phyloP scores from a whole-genome alignment of 2,797 vertebrate species.

The Odontamblyopus lacepedii region DNA sequence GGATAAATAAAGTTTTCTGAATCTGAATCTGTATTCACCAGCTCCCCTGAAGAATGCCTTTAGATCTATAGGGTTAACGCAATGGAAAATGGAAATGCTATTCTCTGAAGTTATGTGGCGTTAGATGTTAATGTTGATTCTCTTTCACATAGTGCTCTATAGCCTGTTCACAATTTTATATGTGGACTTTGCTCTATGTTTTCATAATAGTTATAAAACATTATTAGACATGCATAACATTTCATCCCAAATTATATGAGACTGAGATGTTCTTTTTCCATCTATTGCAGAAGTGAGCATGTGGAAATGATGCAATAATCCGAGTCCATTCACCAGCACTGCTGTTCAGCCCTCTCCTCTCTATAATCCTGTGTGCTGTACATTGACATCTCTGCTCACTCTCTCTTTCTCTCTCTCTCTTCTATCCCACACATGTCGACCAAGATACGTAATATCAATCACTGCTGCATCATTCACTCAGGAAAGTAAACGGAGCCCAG shows the following conservation, averaged over 20 bases:
- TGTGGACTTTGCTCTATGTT: no score
- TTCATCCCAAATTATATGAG: not conserved
- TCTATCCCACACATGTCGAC: slow-evolving; percentile 32
- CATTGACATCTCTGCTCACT: slow-evolving; percentile 58
- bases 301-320: slow-evolving; percentile 70
- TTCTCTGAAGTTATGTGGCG: not conserved
- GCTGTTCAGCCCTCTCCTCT: slow-evolving; percentile 13
- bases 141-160: not conserved
- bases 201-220: no score
- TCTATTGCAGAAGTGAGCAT: slow-evolving; percentile 45
- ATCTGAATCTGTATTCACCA: slow-evolving; percentile 13
- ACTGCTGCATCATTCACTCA: slow-evolving; percentile 40
- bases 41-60: not conserved
- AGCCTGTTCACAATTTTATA: no score
- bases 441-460: slow-evolving; percentile 60
- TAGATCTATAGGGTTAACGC: not conserved
- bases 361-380: slow-evolving; percentile 62
- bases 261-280: slow-evolving; percentile 13
- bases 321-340: slow-evolving; percentile 58
- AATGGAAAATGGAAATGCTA: not conserved
- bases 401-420: slow-evolving; percentile 24
- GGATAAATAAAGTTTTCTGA: no score
- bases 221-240: not conserved
- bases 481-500: slow-evolving; percentile 33
- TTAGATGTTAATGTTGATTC: not conserved